Base-by-base conservation (phyloP, 2,888 invertebrate species). In the Drosophila antonietae region DNA sequence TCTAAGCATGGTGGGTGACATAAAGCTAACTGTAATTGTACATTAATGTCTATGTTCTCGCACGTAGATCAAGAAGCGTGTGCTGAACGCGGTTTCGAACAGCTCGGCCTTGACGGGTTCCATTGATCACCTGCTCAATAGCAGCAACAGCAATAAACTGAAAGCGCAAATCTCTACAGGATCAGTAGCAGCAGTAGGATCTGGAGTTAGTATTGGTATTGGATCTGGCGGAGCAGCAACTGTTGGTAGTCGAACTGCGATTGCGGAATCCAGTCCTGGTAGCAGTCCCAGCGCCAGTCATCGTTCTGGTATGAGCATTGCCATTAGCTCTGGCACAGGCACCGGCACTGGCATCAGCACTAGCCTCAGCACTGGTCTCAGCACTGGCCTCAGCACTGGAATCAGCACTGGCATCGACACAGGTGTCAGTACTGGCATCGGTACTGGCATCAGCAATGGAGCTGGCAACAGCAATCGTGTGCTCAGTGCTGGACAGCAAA, bases 31-130 rank as follows among this genome's bases (percentile, higher is more conserved):
- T 15, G 3, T 15, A 37, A 33, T 18, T 7, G 8, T 14, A 12
- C 1, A 33, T 14, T 18, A 12, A 33, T 18, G 20, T 20, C 20
- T 20, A 20, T 20, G 20, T 20, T 51, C 60, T 12, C 6, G 41
- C 52, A 31, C 65, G 3, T 56, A 92, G 93, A 91, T 93, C 8
- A 93, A 92, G 75, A 91, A 92, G 72, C 90, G 93, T 2, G 90
- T 93, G 12, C 83, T 91, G 7, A 90, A 90, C 70, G 92, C 93
- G 14, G 92, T 91, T 5, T 80, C 90, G 0, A 56, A 37, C 15
- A 83, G 73, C 31, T 49, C 59, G 15, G 49, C 39, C 10, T 14
- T 35, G 23, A 46, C 59, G 84, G 86, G 9, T 58, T 68, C 2
- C 78, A 76, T 65, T 55, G 73, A 78, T 18, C 77, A 67, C 49